Conservation (phyloP, 2,888 invertebrate genomes). For the Calameuta idolon region DNA sequence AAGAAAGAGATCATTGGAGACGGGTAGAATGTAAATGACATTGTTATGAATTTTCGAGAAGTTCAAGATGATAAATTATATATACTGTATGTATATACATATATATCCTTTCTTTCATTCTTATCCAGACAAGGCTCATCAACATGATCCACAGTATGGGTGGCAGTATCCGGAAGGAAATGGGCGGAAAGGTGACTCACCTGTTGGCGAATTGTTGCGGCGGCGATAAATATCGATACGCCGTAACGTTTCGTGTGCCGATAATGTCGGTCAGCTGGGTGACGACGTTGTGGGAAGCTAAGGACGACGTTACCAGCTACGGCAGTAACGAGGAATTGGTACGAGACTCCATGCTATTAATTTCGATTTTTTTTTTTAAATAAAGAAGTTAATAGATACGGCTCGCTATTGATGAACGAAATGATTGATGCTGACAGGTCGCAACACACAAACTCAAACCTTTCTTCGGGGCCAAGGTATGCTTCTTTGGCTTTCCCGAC, state of each 20-base stretch:
- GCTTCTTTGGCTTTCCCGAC: constrained; percentile 90
- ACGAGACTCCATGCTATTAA: constrained; percentile 52
- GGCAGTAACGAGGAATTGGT: constrained; percentile 80
- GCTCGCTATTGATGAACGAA: neutral
- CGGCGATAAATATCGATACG: constrained; percentile 95
- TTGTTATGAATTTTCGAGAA: constrained; percentile 3
- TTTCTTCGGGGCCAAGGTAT: constrained; percentile 87
- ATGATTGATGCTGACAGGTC: constrained; percentile 40
- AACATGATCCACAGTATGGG: constrained; percentile 96
- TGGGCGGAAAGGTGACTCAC: constrained; percentile 90
- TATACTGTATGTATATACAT: constrained; percentile 20
- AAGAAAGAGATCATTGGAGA: neutral
- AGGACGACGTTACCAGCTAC: constrained; percentile 76
- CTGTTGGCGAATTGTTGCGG: constrained; percentile 90
- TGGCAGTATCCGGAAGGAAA: constrained; percentile 92
- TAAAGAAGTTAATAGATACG: neutral
- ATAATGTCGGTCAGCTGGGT: constrained; percentile 93
- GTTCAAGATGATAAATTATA: constrained; percentile 14
- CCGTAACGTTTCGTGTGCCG: constrained; percentile 88
- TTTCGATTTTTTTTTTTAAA: neutral
- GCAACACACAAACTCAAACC: constrained; percentile 80
- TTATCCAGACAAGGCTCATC: constrained; percentile 82
- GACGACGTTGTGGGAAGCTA: constrained; percentile 85
- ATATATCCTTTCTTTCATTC: constrained; percentile 30
- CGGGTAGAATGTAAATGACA: neutral